These are phyloP conservation scores for Sander vitreus DNA, from an alignment of 2,113 vertebrate species.

Conservation along the genomic window DNA sequence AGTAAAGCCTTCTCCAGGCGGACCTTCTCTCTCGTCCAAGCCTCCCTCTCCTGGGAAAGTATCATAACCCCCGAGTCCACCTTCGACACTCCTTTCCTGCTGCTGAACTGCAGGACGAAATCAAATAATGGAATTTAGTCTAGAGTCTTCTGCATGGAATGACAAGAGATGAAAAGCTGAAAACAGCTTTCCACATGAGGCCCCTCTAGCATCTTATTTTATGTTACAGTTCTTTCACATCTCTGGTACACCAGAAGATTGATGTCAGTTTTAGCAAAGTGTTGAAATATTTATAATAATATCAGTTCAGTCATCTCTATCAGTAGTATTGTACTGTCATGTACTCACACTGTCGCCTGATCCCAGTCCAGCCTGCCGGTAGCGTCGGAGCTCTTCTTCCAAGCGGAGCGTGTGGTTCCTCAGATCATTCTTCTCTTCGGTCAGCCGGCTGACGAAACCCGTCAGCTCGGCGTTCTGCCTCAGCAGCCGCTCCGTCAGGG, in stretches of 20 bases:
- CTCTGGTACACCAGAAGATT: not conserved
- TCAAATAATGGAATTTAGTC: not conserved
- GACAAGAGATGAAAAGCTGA: not conserved
- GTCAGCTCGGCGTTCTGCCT: slow-evolving; percentile 95
- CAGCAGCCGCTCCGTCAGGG: slow-evolving; percentile 91
- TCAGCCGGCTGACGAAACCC: slow-evolving; percentile 92
- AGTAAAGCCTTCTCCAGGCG: slow-evolving; percentile 89
- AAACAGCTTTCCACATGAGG: not conserved
- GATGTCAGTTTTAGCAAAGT: not conserved
- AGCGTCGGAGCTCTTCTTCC: slow-evolving; percentile 89
- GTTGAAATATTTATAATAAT: not conserved
- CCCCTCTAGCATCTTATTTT: not conserved
- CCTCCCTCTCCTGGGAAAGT: slow-evolving; percentile 88
- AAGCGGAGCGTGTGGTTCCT: slow-evolving; percentile 89
- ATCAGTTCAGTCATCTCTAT: not conserved
- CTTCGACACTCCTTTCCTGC: slow-evolving; percentile 63
- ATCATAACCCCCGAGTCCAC: slow-evolving; percentile 77
- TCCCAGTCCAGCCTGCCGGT: slow-evolving; percentile 78
- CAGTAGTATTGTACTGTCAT: not conserved
- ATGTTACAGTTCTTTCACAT: not conserved
- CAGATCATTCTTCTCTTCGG: slow-evolving; percentile 96
- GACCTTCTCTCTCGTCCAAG: slow-evolving; percentile 89
- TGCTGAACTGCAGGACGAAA: slow-evolving; percentile 78
- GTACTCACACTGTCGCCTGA: slow-evolving; percentile 71
- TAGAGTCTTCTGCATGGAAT: not conserved